Evolutionary conservation across 2,888 invertebrate genomes (phyloP).

Genomic region (Tromatobia lineatoria): DNA sequence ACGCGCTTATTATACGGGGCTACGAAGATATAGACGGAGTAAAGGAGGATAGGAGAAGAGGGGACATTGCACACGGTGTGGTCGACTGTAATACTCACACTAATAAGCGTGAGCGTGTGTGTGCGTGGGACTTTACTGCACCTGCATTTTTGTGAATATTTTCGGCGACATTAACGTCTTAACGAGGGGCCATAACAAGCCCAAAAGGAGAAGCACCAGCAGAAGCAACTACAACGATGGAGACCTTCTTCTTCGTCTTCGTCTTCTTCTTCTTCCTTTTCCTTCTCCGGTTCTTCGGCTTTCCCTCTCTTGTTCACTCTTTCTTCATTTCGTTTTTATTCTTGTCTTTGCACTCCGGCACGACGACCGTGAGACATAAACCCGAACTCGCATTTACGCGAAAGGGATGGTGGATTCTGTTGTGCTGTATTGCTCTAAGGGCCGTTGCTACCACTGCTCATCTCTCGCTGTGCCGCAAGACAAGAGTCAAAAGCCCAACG

Average conservation of each 20-base stretch:
- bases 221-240: slow-evolving; percentile 35
- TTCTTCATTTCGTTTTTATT: slow-evolving; percentile 54
- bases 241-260: slow-evolving; percentile 32
- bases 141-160: slow-evolving; percentile 85
- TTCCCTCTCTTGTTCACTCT: slow-evolving; percentile 37
- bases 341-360: slow-evolving; percentile 64
- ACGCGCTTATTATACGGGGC: slow-evolving; percentile 67
- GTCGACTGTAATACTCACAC: slow-evolving; percentile 55
- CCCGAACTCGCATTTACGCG: slow-evolving; percentile 43
- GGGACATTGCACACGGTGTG: slow-evolving; percentile 67
- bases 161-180: slow-evolving; percentile 83
- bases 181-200: slow-evolving; percentile 83
- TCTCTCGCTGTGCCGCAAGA: slow-evolving; percentile 33
- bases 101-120: slow-evolving; percentile 49
- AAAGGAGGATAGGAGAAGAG: slow-evolving; percentile 58
- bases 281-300: slow-evolving; percentile 35
- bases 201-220: slow-evolving; percentile 76
- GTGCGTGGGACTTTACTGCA: slow-evolving; percentile 75
- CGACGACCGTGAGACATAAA: slow-evolving; percentile 71
- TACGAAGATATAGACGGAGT: slow-evolving; percentile 52
- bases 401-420: slow-evolving; percentile 39
- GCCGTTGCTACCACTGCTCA: slow-evolving; percentile 24
- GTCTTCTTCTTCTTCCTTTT: slow-evolving; percentile 36
- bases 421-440: slow-evolving; percentile 38
- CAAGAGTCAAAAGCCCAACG: slow-evolving; percentile 43